Evolutionary conservation across 2,888 invertebrate species (phyloP).

Genomic region (Apocheima hispidaria): DNA sequence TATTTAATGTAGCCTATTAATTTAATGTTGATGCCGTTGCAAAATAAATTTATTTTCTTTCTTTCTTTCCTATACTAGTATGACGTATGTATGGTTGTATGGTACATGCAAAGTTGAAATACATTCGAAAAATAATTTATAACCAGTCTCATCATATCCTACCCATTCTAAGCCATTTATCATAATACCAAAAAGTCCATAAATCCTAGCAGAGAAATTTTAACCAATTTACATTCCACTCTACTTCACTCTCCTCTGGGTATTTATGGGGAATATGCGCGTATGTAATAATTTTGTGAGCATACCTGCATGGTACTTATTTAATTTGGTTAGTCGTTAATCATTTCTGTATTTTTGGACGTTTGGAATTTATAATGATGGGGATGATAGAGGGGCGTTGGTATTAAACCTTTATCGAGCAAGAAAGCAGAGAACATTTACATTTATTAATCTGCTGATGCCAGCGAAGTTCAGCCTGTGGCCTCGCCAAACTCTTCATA

Average conservation of each 20-base stretch:
- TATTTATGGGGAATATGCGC: slow-evolving; percentile 14
- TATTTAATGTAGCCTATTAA: too few species aligned
- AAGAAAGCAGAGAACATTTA: too few species aligned
- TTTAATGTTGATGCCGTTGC: too few species aligned
- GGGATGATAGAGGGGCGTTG: too few species aligned
- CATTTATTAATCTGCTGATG: too few species aligned
- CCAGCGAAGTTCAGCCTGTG: too few species aligned
- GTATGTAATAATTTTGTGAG: slow-evolving; percentile 1
- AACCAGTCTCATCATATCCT: slow-evolving; percentile 43
- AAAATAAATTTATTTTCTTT: too few species aligned
- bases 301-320: slow-evolving; percentile 12
- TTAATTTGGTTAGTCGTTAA: slow-evolving; percentile 14
- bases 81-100: too few species aligned
- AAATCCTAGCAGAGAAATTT: slow-evolving; percentile 62
- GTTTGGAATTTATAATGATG: neutral
- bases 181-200: slow-evolving; percentile 53
- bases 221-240: slow-evolving; percentile 54
- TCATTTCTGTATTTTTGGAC: slow-evolving; percentile 2
- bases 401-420: too few species aligned
- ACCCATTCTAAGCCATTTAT: slow-evolving; percentile 51
- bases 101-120: too few species aligned
- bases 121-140: neutral
- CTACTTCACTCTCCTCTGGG: slow-evolving; percentile 21
- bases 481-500: too few species aligned
- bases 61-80: too few species aligned